These are phyloP conservation scores for Syngnathus scovelli DNA, from an alignment of 2,113 vertebrate genomes.

Conservation along the genomic window DNA sequence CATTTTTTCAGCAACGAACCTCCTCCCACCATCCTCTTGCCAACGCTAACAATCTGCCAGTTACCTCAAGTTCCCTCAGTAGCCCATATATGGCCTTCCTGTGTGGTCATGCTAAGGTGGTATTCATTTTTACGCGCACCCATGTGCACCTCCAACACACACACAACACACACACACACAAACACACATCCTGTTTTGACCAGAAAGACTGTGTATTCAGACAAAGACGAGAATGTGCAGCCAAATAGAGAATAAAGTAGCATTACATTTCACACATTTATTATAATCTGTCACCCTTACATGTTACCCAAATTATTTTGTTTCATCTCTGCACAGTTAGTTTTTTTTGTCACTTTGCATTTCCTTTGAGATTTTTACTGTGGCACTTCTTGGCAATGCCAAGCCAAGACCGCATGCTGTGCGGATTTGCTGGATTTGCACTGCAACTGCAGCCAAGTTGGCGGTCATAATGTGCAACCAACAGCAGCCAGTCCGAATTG, in stretches of 20 bases:
- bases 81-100: slow-evolving; percentile 1
- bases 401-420: neutral
- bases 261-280: neutral
- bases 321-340: neutral
- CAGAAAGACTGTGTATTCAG: neutral
- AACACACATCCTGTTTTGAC: slow-evolving; percentile 7
- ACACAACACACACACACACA: neutral
- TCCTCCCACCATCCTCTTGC: neutral
- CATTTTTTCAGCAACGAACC: neutral
- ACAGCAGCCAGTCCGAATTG: neutral
- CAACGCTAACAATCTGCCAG: neutral
- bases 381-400: neutral
- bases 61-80: neutral
- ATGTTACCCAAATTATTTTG: neutral
- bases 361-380: neutral
- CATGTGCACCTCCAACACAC: neutral
- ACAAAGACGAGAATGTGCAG: neutral
- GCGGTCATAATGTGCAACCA: neutral
- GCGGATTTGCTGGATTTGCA: neutral
- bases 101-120: slow-evolving; percentile 1
- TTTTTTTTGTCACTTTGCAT: neutral
- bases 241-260: neutral
- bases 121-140: neutral
- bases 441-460: neutral
- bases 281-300: neutral